Base-by-base conservation (phyloP, 1,140 invertebrate species). In the Paraescarpia echinospica region DNA sequence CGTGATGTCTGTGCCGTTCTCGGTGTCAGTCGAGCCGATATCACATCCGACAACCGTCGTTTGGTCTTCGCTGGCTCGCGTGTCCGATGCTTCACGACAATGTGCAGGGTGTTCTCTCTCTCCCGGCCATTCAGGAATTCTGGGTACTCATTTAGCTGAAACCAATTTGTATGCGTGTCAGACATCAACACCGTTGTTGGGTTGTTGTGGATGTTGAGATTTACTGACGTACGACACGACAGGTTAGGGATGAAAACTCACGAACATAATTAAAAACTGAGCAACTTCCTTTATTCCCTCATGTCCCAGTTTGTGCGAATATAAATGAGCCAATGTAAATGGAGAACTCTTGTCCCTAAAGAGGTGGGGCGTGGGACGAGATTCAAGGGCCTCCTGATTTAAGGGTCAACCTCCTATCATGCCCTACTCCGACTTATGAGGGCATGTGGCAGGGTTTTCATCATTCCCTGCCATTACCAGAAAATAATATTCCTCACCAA, bases 121-220 rank as follows among this genome's bases (percentile, higher is more conserved):
- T 96, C 95, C 92, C 95, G 93, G 35, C 95, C 95, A 35, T 93
- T 94, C 8, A 96, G 93, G 93, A 96, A 96, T 27, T 95, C 95
- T 35, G 95, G 95, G 90, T 94, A 95, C 91, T 96, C 95, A 93
- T 95, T 95, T 34, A 95, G 94, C 95, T 96, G 94, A 22, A 94
- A 94, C 33, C 31, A 88, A 88, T 89, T 34, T 77, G 14, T 77
- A 77, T 77, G 41, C 22, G 27, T 77, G 59, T 77, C 22, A 77
- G 59, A 77, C 27, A 18, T 77, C 8, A 51, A 51, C 48, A 51
- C n/a, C 41, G 41, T 41, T 12, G 41, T 41, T 41, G 12, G 41
- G n/a, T n/a, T 41, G 59, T 2, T 77, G 59, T 77, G 59, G 59
- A 77, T 31, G 27, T 2, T 12, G 0, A 77, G 59, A 27, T 18